A percentile compares a stretch with the other conserved stretches of the same genome.
Conservation (phyloP, 2,113 vertebrate species). For the Colistium nudipinnis region DNA sequence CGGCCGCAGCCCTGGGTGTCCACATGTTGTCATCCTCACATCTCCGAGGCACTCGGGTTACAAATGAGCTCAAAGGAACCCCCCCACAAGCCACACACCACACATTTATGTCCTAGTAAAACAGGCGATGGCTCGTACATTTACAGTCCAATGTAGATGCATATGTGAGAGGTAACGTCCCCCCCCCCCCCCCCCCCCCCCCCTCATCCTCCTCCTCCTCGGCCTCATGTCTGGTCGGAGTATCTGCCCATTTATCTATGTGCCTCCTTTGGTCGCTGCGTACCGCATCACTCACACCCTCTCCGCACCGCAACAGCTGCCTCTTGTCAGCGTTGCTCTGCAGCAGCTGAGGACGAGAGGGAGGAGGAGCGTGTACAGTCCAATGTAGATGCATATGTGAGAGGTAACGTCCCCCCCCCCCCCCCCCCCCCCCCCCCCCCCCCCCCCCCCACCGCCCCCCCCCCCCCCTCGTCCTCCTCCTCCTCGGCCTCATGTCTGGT, state of each 20-base stretch:
- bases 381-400: constrained; percentile 4
- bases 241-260: constrained; percentile 45
- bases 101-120: constrained; percentile 33
- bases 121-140: constrained; percentile 27
- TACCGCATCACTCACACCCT: constrained; percentile 58
- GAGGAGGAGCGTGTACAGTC: constrained; percentile 33
- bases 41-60: constrained; percentile 13
- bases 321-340: constrained; percentile 57
- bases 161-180: constrained; percentile 23
- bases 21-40: constrained; percentile 34
- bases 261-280: constrained; percentile 48
- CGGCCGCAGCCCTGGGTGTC: constrained; percentile 17
- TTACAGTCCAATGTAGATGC: constrained; percentile 3
- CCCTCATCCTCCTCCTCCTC: not conserved
- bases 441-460: too few relatives aligned
- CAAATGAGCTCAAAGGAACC: constrained; percentile 39
- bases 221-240: constrained; percentile 8
- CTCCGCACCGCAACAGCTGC: constrained; percentile 70
- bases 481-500: too few relatives aligned
- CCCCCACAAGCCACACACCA: constrained; percentile 31
- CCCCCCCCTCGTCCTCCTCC: too few relatives aligned
- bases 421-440: not conserved
- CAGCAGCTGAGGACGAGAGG: constrained; percentile 68
- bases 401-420: constrained; percentile 16
- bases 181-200: not conserved